Evolutionary conservation across 2,888 invertebrate species (phyloP), one percentile per base, ranked within the genome.

Genomic region (Eristalinus aeneus): DNA sequence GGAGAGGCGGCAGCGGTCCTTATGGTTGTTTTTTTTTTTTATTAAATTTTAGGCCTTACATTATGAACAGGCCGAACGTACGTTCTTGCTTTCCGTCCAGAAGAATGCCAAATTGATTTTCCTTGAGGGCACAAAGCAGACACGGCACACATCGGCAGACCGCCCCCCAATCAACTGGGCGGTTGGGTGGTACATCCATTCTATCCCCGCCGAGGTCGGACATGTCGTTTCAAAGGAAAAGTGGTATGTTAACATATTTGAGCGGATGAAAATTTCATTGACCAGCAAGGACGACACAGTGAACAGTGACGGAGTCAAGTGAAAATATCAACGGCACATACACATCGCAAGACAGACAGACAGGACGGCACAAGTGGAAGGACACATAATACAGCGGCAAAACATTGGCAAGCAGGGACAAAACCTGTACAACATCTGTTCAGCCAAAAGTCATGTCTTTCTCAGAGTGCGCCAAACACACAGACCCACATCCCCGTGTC

Each of bases 221-320:
- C 53, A 68, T 80, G 80, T 68, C 63, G 68, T 80, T 68, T 63
- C 31, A 46, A 80, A 69, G 53, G 73, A 65, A 74, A 68, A 80
- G 73, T 73, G 72, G 79, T 64, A 74, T 80, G 80, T 80, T 80
- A 69, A 80, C 80, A 80, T 80, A 74, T 74, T 69, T 74, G 63
- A 74, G 39, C 56, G 80, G 56, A 63, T 80, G 58, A 61, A 80
- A 74, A 74, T 80, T 80, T 80, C 74, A 80, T 80, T 69, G 80
- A 74, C 74, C 74, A 80, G 63, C 65, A 69, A 46, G 60, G 71
- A 56, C 32, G 39, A 71, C 69, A 63, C 20, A 65, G 67, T 75
- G 67, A 53, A 76, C 34, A 63, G 72, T 65, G 72, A 65, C 58
- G 53, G 65, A 79, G 73, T 73, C 46, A 54, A 67, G 61, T 67